Conservation (phyloP, 1,140 invertebrate genomes). For the Macrosteles quadrilineatus region DNA sequence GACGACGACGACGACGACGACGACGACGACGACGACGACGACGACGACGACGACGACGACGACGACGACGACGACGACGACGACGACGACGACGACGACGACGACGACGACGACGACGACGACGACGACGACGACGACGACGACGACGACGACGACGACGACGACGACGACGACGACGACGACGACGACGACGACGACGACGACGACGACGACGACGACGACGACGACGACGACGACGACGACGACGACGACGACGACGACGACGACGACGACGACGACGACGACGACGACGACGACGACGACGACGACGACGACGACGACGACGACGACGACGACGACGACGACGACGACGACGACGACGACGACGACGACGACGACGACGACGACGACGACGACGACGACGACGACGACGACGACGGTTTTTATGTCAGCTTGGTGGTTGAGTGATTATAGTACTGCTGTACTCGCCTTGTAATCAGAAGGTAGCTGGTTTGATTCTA, state of each 20-base stretch:
- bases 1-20: slow-evolving; percentile 3
- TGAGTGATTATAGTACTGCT: too few relatives aligned
- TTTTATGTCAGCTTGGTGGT: too few relatives aligned
- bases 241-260: slow-evolving; percentile 8
- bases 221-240: slow-evolving; percentile 9
- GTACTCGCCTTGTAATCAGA: too few relatives aligned
- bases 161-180: slow-evolving; percentile 7
- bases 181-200: slow-evolving; percentile 18
- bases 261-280: slow-evolving; percentile 1
- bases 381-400: slow-evolving; percentile 7
- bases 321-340: slow-evolving; percentile 7
- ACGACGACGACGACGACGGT: too few relatives aligned
- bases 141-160: not conserved
- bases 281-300: slow-evolving; percentile 7
- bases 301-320: slow-evolving; percentile 3
- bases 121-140: slow-evolving; percentile 18
- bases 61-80: slow-evolving; percentile 4
- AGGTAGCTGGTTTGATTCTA: too few relatives aligned
- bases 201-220: slow-evolving; percentile 9
- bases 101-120: slow-evolving; percentile 8
- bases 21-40: slow-evolving; percentile 3
- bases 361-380: slow-evolving; percentile 13
- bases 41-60: slow-evolving; percentile 1
- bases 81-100: slow-evolving; percentile 2
- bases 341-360: slow-evolving; percentile 1